phyloP scores from a whole-genome alignment of 2,797 vertebrate genomes.

The Etheostoma perlongum region DNA sequence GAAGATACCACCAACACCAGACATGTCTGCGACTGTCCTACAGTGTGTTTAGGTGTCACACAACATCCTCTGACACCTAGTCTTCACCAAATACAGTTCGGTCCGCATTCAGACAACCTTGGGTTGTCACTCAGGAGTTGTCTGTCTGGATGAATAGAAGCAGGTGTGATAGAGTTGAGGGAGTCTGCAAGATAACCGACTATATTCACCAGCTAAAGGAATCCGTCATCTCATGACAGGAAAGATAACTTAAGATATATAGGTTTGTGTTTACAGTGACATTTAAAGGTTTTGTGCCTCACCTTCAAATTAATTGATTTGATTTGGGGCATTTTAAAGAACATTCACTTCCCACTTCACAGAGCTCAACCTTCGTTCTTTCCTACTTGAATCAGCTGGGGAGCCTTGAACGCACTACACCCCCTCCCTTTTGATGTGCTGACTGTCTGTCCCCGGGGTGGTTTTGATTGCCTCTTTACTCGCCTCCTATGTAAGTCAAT shows the following conservation, averaged over 20 bases:
- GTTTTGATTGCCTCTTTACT: constrained; percentile 76
- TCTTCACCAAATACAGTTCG: constrained; percentile 16
- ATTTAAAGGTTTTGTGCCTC: constrained; percentile 41
- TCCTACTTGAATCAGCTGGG: constrained; percentile 38
- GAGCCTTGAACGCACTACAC: constrained; percentile 47
- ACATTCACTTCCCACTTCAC: constrained; percentile 34
- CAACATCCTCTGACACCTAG: constrained; percentile 56
- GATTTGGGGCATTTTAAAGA: constrained; percentile 27
- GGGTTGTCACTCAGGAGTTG: constrained; percentile 40
- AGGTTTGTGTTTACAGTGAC: constrained; percentile 29
- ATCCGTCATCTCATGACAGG: constrained; percentile 1
- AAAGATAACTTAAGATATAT: background rate
- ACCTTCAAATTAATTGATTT: constrained; percentile 15
- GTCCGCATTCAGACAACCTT: constrained; percentile 4
- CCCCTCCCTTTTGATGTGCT: constrained; percentile 68
- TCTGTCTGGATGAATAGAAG: constrained; percentile 24
- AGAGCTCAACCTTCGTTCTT: constrained; percentile 24
- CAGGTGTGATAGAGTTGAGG: constrained; percentile 11
- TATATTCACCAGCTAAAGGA: background rate
- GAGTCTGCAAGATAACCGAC: constrained; percentile 5
- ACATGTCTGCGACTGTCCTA: constrained; percentile 28
- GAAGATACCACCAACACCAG: constrained; percentile 14
- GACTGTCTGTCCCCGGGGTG: constrained; percentile 73
- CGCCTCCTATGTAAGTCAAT: constrained; percentile 80
- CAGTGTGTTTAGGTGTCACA: constrained; percentile 28